Evolutionary conservation across 2,888 invertebrate species (phyloP), one percentile per base, ranked within the genome.

Genomic region (Endotricha flammealis): DNA sequence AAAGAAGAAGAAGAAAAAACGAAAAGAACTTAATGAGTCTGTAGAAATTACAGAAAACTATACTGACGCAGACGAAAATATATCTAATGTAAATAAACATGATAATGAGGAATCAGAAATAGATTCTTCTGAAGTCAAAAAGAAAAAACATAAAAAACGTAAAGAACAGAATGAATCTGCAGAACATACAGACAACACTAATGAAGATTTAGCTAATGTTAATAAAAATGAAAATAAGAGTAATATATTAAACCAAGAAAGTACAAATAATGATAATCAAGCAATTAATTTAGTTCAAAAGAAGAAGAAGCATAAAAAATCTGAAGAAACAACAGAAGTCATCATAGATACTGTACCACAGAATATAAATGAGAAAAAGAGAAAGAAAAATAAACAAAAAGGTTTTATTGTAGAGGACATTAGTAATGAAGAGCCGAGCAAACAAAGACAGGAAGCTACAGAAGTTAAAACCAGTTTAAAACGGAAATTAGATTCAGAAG

Each of bases 381-480:
- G 53, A 28, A 70, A 64, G 44, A 74, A 68, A 36, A 71, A 62
- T 30, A 69, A 67, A 42, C 47, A 46, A 2, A 64, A 56, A 41
- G 52, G 48, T 2, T 70, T 74, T 41, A 37, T 53, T 32, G 53
- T 77, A 11, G 76, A 77, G 50, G 48, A 44, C 29, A 48, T 63
- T 5, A 29, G 49, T n/a, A 55, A 59, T 36, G 58, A 36, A 28
- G 55, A 42, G 33, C 67, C 71, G 23, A 71, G 64, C 50, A 57
- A 59, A 47, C 46, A 44, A 34, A 54, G 53, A 45, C 41, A 45
- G 42, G 35, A 25, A 30, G 30, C 34, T 11, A 6, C 9, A 41
- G 36, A 35, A 38, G 17, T 33, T 37, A 36, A 49, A 50, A 40
- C 39, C 40, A 60, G 44, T 58, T 14, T 42, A 27, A 63, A 57